A percentile compares a stretch with the other conserved stretches of the same genome.
Evolutionary conservation across 2,888 invertebrate species (phyloP).

Genomic region (Loripinus fragilis): DNA sequence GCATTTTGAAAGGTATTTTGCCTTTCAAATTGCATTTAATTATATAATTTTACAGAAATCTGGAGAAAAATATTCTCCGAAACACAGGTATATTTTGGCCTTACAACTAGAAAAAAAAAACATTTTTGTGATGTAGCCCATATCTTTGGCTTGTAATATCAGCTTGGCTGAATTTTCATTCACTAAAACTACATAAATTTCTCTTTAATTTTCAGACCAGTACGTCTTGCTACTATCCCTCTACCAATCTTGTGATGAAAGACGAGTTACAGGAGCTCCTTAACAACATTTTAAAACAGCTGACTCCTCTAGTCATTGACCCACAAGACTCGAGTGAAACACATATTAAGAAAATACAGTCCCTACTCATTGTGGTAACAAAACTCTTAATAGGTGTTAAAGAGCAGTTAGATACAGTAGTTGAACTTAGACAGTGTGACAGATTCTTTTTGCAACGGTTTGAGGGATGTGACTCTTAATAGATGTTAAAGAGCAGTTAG

Average conservation of each 20-base stretch:
- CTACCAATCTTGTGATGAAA: not conserved
- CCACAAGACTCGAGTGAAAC: not conserved
- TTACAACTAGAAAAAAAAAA: too few relatives aligned
- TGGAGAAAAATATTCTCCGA: too few relatives aligned
- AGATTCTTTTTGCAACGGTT: not conserved
- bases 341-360: not conserved
- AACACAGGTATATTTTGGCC: too few relatives aligned
- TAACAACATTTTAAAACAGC: slow-evolving; percentile 3
- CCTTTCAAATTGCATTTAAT: too few relatives aligned
- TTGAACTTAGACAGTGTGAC: not conserved
- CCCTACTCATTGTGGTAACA: not conserved
- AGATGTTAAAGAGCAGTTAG: not conserved
- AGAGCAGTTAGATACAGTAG: not conserved
- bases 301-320: not conserved
- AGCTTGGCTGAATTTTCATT: too few relatives aligned
- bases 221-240: not conserved
- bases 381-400: slow-evolving; percentile 1
- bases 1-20: too few relatives aligned
- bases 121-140: too few relatives aligned
- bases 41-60: too few relatives aligned
- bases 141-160: too few relatives aligned
- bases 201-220: not conserved
- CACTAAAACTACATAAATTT: too few relatives aligned
- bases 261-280: not conserved
- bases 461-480: not conserved